Percentiles rank a stretch among this genome's conserved stretches.
Evolutionary conservation across 1,140 invertebrate species (phyloP).

Genomic region (Drosophila chauvacae): DNA sequence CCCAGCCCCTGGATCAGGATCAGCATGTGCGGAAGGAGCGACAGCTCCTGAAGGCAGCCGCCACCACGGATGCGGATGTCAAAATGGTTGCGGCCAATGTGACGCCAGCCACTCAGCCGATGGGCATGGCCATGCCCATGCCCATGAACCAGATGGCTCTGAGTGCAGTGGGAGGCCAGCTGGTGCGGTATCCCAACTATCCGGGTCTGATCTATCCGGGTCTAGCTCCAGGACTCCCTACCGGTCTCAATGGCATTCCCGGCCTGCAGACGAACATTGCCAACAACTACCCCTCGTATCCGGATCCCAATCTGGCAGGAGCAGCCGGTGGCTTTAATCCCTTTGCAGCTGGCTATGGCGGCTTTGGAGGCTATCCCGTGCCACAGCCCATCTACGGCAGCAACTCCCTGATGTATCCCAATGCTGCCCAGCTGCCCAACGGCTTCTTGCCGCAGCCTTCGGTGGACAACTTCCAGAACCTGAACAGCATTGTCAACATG

Average conservation of each 20-base stretch:
- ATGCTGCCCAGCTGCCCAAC: slow-evolving; percentile 38
- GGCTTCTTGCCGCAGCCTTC: slow-evolving; percentile 48
- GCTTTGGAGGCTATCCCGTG: slow-evolving; percentile 36
- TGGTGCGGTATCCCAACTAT: slow-evolving; percentile 62
- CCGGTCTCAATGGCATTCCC: slow-evolving; percentile 26
- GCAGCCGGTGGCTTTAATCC: slow-evolving; percentile 6
- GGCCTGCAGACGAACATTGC: slow-evolving; percentile 51
- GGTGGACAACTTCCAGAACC: slow-evolving; percentile 55
- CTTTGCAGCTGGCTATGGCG: slow-evolving; percentile 8
- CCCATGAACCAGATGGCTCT: slow-evolving; percentile 58
- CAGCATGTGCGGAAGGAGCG: slow-evolving; percentile 49
- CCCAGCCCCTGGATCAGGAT: slow-evolving; percentile 45
- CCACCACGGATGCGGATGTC: slow-evolving; percentile 51
- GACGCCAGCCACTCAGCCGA: slow-evolving; percentile 35
- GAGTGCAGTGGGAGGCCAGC: slow-evolving; percentile 41
- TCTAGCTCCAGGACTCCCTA: slow-evolving; percentile 2
- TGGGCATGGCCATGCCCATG: slow-evolving; percentile 38
- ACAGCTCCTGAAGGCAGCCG: slow-evolving; percentile 50
- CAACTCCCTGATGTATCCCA: slow-evolving; percentile 31
- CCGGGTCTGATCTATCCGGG: slow-evolving; percentile 45
- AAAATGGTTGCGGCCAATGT: slow-evolving; percentile 67
- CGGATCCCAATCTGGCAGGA: slow-evolving; percentile 42
- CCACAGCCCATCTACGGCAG: slow-evolving; percentile 9
- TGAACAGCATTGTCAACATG: slow-evolving; percentile 62
- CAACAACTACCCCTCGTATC: slow-evolving; percentile 49